A percentile compares a stretch with the other conserved stretches of the same genome.
Evolutionary conservation across 2,113 vertebrate genomes (phyloP).

Genomic region (Seriola aureovittata): DNA sequence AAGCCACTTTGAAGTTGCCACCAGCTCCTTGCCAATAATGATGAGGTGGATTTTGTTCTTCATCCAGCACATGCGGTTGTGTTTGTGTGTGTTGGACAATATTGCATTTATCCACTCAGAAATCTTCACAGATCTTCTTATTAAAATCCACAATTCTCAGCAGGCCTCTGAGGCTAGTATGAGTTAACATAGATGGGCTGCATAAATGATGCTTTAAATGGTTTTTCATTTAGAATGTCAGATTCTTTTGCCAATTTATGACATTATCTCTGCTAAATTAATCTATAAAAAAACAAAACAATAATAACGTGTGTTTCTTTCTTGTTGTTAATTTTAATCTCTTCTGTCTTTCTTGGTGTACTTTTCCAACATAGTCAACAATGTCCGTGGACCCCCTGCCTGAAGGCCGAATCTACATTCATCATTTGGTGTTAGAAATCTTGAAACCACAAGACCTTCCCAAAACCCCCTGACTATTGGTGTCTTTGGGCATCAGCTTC

Average conservation of each 20-base stretch:
- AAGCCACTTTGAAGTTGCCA: constrained; percentile 23
- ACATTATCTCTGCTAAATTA: background rate
- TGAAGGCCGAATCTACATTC: background rate
- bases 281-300: background rate
- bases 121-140: background rate
- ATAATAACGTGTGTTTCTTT: background rate
- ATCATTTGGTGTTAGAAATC: constrained; percentile 35
- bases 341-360: background rate
- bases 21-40: background rate
- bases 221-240: background rate
- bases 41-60: constrained; percentile 22
- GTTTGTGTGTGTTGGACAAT: constrained; percentile 25
- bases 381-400: constrained; percentile 45
- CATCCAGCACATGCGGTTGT: background rate
- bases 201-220: background rate
- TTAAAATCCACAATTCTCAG: constrained; percentile 8
- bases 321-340: background rate
- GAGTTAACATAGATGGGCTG: constrained; percentile 5
- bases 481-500: background rate
- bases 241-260: background rate
- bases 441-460: constrained; percentile 25
- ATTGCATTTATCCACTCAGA: constrained; percentile 13
- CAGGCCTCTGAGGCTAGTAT: background rate
- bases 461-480: constrained; percentile 21
- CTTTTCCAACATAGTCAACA: constrained; percentile 13